Base-by-base conservation (phyloP, 2,888 invertebrate genomes). In the Phortica okadai region DNA sequence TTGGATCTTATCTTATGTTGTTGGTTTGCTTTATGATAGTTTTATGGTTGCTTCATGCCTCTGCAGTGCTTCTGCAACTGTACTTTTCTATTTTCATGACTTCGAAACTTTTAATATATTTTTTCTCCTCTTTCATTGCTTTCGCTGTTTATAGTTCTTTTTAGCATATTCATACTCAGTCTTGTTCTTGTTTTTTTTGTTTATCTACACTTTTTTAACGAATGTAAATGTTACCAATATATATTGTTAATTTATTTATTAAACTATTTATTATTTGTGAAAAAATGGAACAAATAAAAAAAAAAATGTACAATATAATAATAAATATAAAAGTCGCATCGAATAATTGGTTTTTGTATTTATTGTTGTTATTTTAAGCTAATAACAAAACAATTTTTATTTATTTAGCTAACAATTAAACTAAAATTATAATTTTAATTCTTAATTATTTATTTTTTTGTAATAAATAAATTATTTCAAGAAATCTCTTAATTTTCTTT, bases 371-470 rank as follows among this genome's bases (percentile, higher is more conserved):
- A 54, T 70, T 72, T 54, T 72, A 58, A 58, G 54, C 58, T 21
- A 66, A 58, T 59, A 54, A 54, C 70, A 70, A 70, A 70, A 50
- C 2, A 25, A 73, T 80, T 50, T 79, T 70, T 80, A 79, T 80
- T 75, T 77, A 82, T 78, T 77, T 76, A 74, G 72, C 62, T 69
- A 44, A 67, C 58, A 70, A 69, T 76, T 77, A 73, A 73, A 66
- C 76, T 76, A 66, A 73, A 76, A 74, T 78, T 78, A 69, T 81
- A 70, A 80, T 79, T 81, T 79, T 85, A 83, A 83, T 74, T 81
- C 73, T 77, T 81, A 78, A 79, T 81, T 80, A 79, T 80, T 62
- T 62, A 62, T 62, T 78, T 80, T 62, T 62, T 7, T 62, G 10
- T 25, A 62, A 62, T 79, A 78, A 74, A 74, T 78, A 76, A 84